These are phyloP conservation scores for Clusia tigrina DNA, from an alignment of 2,888 invertebrate genomes.

Conservation along the genomic window DNA sequence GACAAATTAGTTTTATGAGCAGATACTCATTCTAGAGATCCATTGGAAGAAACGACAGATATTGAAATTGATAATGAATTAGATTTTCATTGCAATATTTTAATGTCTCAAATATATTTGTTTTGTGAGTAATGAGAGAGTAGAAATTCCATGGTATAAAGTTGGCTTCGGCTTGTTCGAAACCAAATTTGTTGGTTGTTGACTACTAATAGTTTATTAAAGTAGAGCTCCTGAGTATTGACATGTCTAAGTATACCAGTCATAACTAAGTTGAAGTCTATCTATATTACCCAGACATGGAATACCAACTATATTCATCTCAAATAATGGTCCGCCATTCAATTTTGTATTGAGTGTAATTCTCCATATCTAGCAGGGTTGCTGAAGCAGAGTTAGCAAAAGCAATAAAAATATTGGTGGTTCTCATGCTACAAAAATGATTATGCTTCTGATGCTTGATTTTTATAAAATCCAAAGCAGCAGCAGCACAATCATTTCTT, in stretches of 20 bases:
- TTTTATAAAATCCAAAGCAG: no score
- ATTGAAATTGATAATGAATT: constrained; percentile 15
- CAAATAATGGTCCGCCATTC: neutral
- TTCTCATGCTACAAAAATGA: no score
- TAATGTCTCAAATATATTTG: constrained; percentile 11
- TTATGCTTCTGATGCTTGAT: no score
- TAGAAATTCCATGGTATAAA: constrained; percentile 25
- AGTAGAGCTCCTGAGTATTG: neutral
- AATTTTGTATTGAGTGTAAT: no score
- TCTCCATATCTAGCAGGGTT: no score
- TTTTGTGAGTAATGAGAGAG: constrained; percentile 18
- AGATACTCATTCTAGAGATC: constrained; percentile 20
- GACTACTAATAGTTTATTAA: neutral
- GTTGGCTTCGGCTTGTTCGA: constrained; percentile 15
- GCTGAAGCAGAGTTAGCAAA: no score
- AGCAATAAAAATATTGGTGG: no score
- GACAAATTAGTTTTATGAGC: constrained; percentile 20
- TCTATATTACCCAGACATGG: neutral
- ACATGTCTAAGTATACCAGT: neutral
- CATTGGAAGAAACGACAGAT: neutral
- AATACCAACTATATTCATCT: neutral
- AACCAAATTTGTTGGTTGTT: no score
- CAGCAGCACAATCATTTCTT: no score
- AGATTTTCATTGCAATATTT: constrained; percentile 15
- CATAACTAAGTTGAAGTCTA: neutral